Evolutionary conservation across 2,888 invertebrate species (phyloP), one percentile per base, ranked within the genome.

Genomic region (Athalia cordata): DNA sequence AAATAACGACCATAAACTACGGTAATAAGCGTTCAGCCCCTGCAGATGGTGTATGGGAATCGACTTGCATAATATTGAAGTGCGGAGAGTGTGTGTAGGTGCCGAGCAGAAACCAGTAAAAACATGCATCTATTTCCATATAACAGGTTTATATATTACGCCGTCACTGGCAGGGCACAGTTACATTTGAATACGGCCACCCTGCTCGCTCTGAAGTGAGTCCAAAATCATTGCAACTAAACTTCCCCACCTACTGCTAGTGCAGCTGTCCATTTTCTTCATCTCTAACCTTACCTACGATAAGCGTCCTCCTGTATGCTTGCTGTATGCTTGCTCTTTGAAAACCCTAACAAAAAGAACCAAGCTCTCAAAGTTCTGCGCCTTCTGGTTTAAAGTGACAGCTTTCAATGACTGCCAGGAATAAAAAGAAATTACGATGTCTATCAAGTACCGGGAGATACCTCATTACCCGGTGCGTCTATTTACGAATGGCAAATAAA

Each of bases 41-140:
- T 75, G 75, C 64, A 64, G 75, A 75, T 75, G 75, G 75, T 75
- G 62, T 75, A 75, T 75, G 75, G 62, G 75, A 75, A 75, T 75
- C 64, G 75, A 50, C 77, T 77, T 67, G 77, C 77, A 77, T 57
- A 77, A 77, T 77, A 65, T 50, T 66, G 77, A 9, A 65, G 47
- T 49, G 45, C 11, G 29, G 45, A n/a, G 29, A 52, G 76, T 13
- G 77, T 66, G 77, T 77, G 65, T 67, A 67, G 65, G 64, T 55
- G 78, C 64, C 65, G 74, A 64, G 77, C 43, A 66, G 86, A 85
- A 84, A 86, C 84, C 84, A 82, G 87, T 88, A 89, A 90, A 90
- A 89, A 89, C 89, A 88, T 85, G 89, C 89, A 89, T 89, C 89
- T 85, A 89, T 89, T 90, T 89, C 89, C 89, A 89, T 88, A 89